Conservation (phyloP, 2,113 vertebrate species). For the Bungarus multicinctus region DNA sequence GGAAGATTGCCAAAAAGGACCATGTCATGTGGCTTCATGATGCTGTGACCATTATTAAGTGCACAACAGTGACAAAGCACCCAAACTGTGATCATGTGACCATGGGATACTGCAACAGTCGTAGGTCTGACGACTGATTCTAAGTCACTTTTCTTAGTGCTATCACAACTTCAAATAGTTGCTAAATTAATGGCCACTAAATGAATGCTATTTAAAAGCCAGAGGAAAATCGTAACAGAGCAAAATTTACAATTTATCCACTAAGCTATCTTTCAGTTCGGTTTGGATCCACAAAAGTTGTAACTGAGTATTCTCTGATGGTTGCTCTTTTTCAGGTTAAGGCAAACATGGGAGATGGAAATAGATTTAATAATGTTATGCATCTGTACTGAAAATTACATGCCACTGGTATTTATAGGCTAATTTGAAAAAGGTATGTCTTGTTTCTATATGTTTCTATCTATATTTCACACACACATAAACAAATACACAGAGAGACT, state of each 20-base stretch:
- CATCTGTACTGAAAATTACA: not conserved
- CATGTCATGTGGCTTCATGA: not conserved
- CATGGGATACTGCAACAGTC: not conserved
- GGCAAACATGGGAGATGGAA: not conserved
- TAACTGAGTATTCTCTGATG: not conserved
- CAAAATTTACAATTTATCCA: not conserved
- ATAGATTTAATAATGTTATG: not conserved
- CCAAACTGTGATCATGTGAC: not conserved
- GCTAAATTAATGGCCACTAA: not conserved
- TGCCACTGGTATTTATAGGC: not conserved
- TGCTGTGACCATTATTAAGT: not conserved
- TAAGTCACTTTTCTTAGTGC: not conserved
- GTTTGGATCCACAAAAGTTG: not conserved
- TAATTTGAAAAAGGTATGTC: not conserved
- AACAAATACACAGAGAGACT: not conserved
- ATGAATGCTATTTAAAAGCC: not conserved
- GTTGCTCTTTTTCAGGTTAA: not conserved
- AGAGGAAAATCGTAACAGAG: slow-evolving; percentile 13
- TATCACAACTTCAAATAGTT: not conserved
- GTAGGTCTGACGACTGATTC: not conserved
- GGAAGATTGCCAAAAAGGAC: not conserved
- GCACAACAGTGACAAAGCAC: not conserved
- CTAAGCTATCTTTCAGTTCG: not conserved
- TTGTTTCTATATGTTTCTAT: not conserved
- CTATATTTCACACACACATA: not conserved